These are phyloP conservation scores for Papilio demoleus DNA, from an alignment of 2,888 invertebrate species.

Conservation along the genomic window DNA sequence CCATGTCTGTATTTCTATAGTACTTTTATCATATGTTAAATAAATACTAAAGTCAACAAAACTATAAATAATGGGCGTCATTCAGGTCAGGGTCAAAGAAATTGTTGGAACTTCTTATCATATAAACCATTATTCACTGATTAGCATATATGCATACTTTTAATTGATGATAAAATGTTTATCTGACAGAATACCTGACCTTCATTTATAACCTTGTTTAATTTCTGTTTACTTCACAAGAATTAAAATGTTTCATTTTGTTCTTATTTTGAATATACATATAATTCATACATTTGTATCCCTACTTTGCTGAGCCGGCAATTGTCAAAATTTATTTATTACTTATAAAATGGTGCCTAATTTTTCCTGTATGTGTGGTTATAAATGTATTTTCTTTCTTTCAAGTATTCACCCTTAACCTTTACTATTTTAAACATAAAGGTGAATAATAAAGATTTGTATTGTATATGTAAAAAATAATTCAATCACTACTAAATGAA, in stretches of 20 bases:
- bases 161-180: conserved; percentile 29
- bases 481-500: too few relatives aligned
- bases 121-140: conserved; percentile 17
- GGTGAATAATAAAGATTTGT: too few relatives aligned
- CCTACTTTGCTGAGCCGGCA: too few relatives aligned
- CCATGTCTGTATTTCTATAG: too few relatives aligned
- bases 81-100: conserved; percentile 35
- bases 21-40: not conserved
- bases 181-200: conserved; percentile 26
- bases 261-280: not conserved
- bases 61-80: conserved; percentile 1
- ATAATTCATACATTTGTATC: too few relatives aligned
- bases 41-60: not conserved
- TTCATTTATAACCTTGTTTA: conserved; percentile 19
- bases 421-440: not conserved
- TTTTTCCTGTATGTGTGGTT: too few relatives aligned
- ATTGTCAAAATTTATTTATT: too few relatives aligned
- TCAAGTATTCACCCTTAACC: too few relatives aligned
- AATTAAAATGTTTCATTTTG: not conserved
- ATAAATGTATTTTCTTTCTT: too few relatives aligned
- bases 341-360: too few relatives aligned
- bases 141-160: conserved; percentile 26
- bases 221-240: not conserved
- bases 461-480: too few relatives aligned
- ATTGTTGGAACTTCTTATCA: conserved; percentile 34